Conservation (phyloP, 2,113 vertebrate genomes). For the Thinocorus orbignyianus region DNA sequence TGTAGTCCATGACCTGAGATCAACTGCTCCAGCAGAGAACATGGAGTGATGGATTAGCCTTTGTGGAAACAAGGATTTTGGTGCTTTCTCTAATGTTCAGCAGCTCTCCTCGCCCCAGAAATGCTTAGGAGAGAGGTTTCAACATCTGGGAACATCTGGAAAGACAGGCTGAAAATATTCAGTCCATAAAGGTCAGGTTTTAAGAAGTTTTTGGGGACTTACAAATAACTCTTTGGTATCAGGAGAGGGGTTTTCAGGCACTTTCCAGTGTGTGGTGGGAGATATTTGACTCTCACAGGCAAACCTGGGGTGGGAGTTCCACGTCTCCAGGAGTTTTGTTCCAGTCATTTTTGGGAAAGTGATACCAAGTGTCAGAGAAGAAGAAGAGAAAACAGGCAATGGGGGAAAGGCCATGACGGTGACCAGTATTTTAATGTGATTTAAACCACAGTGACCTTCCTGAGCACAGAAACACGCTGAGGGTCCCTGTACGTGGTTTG, state of each 20-base stretch:
- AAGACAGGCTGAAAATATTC: not conserved
- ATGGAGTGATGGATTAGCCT: not conserved
- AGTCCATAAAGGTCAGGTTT: not conserved
- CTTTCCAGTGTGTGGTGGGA: not conserved
- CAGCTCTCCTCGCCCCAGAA: not conserved
- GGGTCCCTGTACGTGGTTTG: not conserved
- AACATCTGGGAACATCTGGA: not conserved
- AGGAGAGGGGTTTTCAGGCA: not conserved
- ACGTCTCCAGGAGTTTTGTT: not conserved
- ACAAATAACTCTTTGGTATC: not conserved
- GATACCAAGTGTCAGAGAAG: not conserved
- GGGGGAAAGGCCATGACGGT: not conserved
- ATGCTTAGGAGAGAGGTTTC: not conserved
- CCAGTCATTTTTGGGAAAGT: not conserved
- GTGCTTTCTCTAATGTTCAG: not conserved
- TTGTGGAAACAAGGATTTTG: not conserved
- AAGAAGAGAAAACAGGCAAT: not conserved
- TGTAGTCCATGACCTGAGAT: not conserved
- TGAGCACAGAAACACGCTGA: rapidly evolving
- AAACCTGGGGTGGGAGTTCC: not conserved
- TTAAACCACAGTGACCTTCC: not conserved
- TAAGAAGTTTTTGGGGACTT: not conserved
- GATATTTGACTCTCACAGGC: rapidly evolving
- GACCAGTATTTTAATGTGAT: not conserved
- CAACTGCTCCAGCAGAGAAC: not conserved